Evolutionary conservation across 2,888 invertebrate genomes (phyloP).

Genomic region (Parascotia fuliginaria): DNA sequence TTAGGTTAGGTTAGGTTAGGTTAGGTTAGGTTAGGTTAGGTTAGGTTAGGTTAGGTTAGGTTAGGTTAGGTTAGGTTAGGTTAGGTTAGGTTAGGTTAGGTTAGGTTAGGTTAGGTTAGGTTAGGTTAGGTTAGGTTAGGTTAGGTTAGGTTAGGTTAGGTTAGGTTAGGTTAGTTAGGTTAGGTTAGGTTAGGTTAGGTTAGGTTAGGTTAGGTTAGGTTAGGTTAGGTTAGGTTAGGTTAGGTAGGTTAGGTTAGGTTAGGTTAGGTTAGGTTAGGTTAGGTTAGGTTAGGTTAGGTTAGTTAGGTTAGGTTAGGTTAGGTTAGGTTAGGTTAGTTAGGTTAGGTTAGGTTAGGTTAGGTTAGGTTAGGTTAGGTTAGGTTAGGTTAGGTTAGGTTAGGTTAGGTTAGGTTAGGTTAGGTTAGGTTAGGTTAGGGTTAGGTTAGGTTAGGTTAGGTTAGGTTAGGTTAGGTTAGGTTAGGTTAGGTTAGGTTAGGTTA

Average conservation of each 20-base stretch:
- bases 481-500: slow-evolving; percentile 18
- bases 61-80: slow-evolving; percentile 30
- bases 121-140: slow-evolving; percentile 8
- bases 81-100: slow-evolving; percentile 11
- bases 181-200: slow-evolving; percentile 13
- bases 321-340: slow-evolving; percentile 8
- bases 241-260: slow-evolving; percentile 9
- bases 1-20: slow-evolving; percentile 18
- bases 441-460: neutral
- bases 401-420: slow-evolving; percentile 6
- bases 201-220: slow-evolving; percentile 12
- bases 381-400: slow-evolving; percentile 10
- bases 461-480: slow-evolving; percentile 9
- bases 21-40: slow-evolving; percentile 12
- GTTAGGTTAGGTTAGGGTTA: slow-evolving; percentile 6
- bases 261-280: slow-evolving; percentile 14
- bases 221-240: slow-evolving; percentile 12
- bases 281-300: slow-evolving; percentile 13
- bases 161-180: slow-evolving; percentile 9
- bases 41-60: slow-evolving; percentile 32
- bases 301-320: slow-evolving; percentile 15
- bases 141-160: slow-evolving; percentile 8
- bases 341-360: slow-evolving; percentile 11
- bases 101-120: slow-evolving; percentile 3
- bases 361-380: slow-evolving; percentile 11